Evolutionary conservation across 2,888 invertebrate species (phyloP), one percentile per base, ranked within the genome.

Genomic region (Cyclophora albipunctata): DNA sequence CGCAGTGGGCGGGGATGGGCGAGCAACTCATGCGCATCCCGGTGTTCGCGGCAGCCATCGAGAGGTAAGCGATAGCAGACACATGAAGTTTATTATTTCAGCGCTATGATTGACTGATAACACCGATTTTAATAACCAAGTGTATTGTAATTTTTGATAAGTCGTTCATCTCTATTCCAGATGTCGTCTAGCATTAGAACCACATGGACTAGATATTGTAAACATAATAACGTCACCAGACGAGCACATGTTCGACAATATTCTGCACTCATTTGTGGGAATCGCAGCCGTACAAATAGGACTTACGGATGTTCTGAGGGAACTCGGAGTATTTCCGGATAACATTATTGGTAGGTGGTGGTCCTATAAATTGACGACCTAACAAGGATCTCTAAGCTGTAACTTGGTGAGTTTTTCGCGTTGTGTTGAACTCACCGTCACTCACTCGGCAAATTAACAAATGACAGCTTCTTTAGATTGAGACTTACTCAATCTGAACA

Each of bases 1-100:
- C 91, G 1, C 93, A 93, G 69, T 93, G 93, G 93, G 75, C 89
- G 35, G 91, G 91, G 34, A 93, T 93, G 93, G 93, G 91, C 0
- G 69, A 81, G 33, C 84, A 90, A 42, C 85, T 94, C 64, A 90
- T 93, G 91, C 75, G 82, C 45, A 80, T 93, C 55, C 91, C 91
- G 2, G 74, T 90, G 7, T 93, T 94, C 71, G 84, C 89, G 3
- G 76, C 78, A 20, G 78, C 87, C 33, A 90, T 93, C 53, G 75
- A 89, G 61, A 66, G 74, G 85, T 84, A 69, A 20, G 1, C 20
- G 20, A 20, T 20, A 20, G 20, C 20, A 20, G 20, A 20, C 20
- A 20, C 20, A 20, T 20, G 20, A 20, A 20, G 20, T 20, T 20
- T 20, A 20, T 20, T 20, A 20, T 20, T 20, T 20, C 20, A 20